These are phyloP conservation scores for Edolisoma coerulescens DNA, from an alignment of 2,113 vertebrate genomes.

Conservation along the genomic window DNA sequence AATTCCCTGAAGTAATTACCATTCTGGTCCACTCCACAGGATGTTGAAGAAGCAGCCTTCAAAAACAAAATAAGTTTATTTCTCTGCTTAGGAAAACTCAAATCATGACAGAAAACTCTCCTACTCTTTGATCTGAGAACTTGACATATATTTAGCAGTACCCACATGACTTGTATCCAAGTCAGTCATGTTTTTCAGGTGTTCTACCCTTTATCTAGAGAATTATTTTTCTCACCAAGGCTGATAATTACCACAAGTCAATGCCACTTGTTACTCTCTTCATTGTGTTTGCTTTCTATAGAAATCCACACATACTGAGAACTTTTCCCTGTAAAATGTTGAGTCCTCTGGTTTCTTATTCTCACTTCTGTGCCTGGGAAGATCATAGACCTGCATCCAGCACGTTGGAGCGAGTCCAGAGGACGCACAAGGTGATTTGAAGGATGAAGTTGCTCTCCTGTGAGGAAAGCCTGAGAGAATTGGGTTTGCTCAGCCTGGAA, in stretches of 20 bases:
- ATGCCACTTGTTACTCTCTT: not conserved
- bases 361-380: not conserved
- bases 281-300: not conserved
- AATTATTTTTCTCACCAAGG: not conserved
- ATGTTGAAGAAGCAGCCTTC: constrained; percentile 76
- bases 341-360: not conserved
- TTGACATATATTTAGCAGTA: not conserved
- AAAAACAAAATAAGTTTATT: not conserved
- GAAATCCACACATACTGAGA: not conserved
- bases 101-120: not conserved
- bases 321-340: not conserved
- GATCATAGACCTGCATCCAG: not conserved
- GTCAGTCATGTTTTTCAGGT: not conserved
- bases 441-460: not conserved
- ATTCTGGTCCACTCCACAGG: constrained; percentile 32
- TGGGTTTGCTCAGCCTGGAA: not conserved
- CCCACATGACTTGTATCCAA: not conserved
- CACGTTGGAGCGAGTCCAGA: not conserved
- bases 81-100: not conserved
- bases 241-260: not conserved
- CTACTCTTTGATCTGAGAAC: not conserved
- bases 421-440: not conserved
- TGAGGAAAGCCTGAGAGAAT: not conserved
- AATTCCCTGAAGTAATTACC: constrained; percentile 59
- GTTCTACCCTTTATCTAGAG: not conserved